Evolutionary conservation across 1,140 invertebrate genomes (phyloP).

Genomic region (Ditylenchus dipsaci): DNA sequence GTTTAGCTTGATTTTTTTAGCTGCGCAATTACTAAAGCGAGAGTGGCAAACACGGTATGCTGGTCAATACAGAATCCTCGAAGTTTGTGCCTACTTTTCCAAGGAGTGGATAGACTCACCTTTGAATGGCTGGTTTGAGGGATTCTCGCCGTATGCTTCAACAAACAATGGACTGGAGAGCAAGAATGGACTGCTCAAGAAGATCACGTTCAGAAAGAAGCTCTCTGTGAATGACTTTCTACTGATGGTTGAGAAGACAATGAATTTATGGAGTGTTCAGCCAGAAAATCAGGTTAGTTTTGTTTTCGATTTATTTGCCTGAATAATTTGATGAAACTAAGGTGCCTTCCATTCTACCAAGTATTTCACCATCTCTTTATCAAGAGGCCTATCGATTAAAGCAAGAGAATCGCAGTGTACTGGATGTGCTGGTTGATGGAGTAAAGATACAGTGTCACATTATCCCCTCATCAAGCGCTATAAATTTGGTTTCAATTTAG

Average conservation of each 20-base stretch:
- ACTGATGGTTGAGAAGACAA: not conserved
- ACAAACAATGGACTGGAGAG: not conserved
- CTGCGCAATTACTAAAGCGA: not conserved
- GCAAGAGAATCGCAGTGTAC: too few species aligned
- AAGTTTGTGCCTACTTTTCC: not conserved
- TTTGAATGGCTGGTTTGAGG: not conserved
- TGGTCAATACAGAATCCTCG: not conserved
- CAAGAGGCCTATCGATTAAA: too few species aligned
- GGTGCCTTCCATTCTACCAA: too few species aligned
- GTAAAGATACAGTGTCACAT: too few species aligned
- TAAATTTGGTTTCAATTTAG: too few species aligned
- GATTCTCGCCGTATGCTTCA: not conserved
- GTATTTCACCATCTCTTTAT: too few species aligned
- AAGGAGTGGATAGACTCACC: not conserved
- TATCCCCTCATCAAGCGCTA: too few species aligned
- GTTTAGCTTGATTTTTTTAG: not conserved
- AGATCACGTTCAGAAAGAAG: not conserved
- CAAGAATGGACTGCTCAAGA: not conserved
- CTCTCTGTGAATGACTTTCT: not conserved
- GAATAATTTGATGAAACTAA: too few species aligned
- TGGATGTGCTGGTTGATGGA: too few species aligned
- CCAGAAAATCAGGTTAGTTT: not conserved
- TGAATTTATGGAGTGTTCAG: not conserved
- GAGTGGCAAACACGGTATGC: not conserved
- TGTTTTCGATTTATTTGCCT: too few species aligned